These are phyloP conservation scores for Glaucomys volans DNA, from an alignment of 2,113 vertebrate species.

Conservation along the genomic window DNA sequence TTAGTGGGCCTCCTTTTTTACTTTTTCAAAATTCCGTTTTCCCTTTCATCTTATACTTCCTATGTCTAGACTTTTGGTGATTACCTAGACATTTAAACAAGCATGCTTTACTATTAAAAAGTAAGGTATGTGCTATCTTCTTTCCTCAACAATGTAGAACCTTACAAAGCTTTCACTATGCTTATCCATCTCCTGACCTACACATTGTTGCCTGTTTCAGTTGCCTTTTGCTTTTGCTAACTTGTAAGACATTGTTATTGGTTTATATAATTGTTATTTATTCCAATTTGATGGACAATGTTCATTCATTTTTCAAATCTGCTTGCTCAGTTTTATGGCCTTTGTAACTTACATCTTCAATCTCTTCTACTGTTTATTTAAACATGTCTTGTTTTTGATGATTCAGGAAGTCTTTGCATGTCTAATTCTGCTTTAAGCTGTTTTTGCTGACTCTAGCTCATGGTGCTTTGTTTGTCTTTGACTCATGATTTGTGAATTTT, in stretches of 20 bases:
- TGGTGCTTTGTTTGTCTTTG: not conserved
- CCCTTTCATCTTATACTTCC: not conserved
- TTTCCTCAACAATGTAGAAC: not conserved
- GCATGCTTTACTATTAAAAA: not conserved
- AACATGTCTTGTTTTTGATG: not conserved
- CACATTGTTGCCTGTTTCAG: not conserved
- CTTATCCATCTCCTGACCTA: not conserved
- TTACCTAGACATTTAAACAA: not conserved
- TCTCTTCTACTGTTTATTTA: not conserved
- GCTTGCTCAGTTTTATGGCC: not conserved
- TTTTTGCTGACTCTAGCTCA: constrained; percentile 25
- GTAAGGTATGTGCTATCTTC: not conserved
- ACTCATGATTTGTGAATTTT: not conserved
- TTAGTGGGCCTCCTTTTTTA: not conserved
- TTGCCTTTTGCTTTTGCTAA: constrained; percentile 34
- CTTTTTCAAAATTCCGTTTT: not conserved
- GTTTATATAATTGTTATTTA: not conserved
- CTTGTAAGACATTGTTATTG: not conserved
- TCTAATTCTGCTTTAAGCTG: not conserved
- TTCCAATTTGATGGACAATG: constrained; percentile 6
- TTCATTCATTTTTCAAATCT: constrained; percentile 23
- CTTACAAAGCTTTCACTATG: not conserved
- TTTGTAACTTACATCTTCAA: not conserved
- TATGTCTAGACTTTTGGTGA: not conserved
- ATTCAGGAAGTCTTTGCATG: not conserved